phyloP scores from a whole-genome alignment of 2,797 vertebrate species.

The Pseudotriccus pelzelni region DNA sequence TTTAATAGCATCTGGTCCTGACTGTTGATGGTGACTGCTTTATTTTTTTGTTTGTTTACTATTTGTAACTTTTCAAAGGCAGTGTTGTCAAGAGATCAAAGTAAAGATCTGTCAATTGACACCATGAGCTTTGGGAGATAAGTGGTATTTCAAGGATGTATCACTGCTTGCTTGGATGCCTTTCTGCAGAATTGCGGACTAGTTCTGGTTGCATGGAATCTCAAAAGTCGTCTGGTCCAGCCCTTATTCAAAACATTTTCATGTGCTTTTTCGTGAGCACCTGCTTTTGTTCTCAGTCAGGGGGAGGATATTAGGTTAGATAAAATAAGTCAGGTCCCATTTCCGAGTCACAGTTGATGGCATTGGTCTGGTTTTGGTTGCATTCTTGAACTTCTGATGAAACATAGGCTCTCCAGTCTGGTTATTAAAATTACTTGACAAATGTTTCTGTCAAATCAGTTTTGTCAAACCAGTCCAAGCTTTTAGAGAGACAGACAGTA shows the following conservation, averaged over 20 bases:
- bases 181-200: neutral
- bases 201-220: neutral
- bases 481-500: neutral
- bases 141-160: neutral
- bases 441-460: neutral
- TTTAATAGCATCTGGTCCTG: neutral
- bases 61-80: neutral
- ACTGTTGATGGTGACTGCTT: neutral
- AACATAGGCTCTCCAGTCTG: neutral
- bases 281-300: neutral
- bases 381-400: neutral
- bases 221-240: neutral
- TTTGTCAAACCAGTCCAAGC: neutral
- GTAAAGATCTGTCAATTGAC: neutral
- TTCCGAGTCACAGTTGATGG: neutral
- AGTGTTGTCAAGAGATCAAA: neutral
- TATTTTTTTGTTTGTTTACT: neutral
- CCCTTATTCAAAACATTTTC: neutral
- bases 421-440: neutral
- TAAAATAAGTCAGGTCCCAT: neutral
- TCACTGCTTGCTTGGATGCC: neutral
- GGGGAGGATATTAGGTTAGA: neutral
- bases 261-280: neutral
- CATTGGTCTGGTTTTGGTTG: neutral
- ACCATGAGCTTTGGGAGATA: neutral